Evolutionary conservation across 2,888 invertebrate species (phyloP), one percentile per base, ranked within the genome.

Genomic region (Eupithecia inturbata): DNA sequence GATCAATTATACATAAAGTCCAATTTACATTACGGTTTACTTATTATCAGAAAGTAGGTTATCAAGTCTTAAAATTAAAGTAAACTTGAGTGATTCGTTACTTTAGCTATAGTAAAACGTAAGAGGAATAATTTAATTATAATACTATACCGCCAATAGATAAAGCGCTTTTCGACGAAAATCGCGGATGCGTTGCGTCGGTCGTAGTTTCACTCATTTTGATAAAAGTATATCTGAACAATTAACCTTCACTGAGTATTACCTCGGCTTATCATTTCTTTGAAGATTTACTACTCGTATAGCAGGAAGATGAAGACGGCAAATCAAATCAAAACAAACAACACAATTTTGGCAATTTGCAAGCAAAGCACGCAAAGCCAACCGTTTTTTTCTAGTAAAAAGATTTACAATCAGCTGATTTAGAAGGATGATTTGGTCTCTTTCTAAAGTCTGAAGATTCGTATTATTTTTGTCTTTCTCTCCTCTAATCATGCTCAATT

Each of bases 101-200:
- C 31, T 62, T 31, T 3, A 36, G 12, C 10, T 64, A n/a, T 22
- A 63, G n/a, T 28, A 16, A 22, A 63, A 31, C 36, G n/a, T 28
- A 36, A 62, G 63, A 49, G 67, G 26, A 71, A 57, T 64, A 22
- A 72, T 60, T 69, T 66, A 63, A 68, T n/a, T n/a, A n/a, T n/a
- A 80, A 87, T 92, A 92, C 91, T 86, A 82, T 92, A 93, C 92
- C 92, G 79, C 86, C 82, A 78, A 78, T 75, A 78, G 82, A 82
- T 79, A 79, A 57, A 67, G 82, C 77, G 14, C 87, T 85, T 84
- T 88, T 90, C 78, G 81, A 79, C 83, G 80, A 78, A 85, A 92
- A 93, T 75, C 93, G 88, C 53, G 91, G 91, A 81, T 93, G 92
- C 6, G 87, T 90, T 62, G 91, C 91, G 77, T 93, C 93, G 49